These are phyloP conservation scores for Clarias fuscus DNA, from an alignment of 2,797 vertebrate species.

Conservation along the genomic window DNA sequence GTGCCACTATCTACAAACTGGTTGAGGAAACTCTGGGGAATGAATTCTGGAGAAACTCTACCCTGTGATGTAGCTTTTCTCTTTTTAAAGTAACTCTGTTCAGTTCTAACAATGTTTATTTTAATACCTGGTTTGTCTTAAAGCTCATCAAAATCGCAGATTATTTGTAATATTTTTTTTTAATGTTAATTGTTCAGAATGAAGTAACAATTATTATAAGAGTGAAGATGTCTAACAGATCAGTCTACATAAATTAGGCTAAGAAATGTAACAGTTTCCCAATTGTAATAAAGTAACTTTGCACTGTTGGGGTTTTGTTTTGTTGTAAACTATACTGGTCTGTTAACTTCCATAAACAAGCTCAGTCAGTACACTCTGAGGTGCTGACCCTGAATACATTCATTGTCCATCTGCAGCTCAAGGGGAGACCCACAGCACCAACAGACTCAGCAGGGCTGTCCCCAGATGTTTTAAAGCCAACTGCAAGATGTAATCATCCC, in stretches of 20 bases:
- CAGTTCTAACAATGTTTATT: neutral
- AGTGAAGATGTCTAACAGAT: neutral
- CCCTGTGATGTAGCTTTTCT: neutral
- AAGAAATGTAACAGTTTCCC: conserved; percentile 6
- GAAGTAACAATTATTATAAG: conserved; percentile 1
- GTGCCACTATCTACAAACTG: conserved; percentile 2
- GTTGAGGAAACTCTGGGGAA: neutral
- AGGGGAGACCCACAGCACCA: too few species aligned
- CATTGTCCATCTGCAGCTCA: neutral
- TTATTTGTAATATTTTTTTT: conserved; percentile 17
- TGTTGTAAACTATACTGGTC: neutral
- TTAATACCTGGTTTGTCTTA: conserved; percentile 12
- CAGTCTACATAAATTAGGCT: neutral
- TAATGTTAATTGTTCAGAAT: conserved; percentile 23
- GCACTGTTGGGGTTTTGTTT: neutral
- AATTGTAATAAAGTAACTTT: conserved; percentile 35
- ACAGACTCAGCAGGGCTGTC: neutral
- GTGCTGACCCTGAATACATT: neutral
- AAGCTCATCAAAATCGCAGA: neutral
- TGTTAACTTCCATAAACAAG: neutral
- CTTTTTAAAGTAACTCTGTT: neutral
- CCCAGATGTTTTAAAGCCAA: neutral
- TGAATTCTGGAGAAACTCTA: neutral
- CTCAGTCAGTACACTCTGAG: neutral
- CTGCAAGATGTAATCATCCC: neutral